Evolutionary conservation across 2,113 vertebrate species (phyloP).

Genomic region (Neogobius melanostomus): DNA sequence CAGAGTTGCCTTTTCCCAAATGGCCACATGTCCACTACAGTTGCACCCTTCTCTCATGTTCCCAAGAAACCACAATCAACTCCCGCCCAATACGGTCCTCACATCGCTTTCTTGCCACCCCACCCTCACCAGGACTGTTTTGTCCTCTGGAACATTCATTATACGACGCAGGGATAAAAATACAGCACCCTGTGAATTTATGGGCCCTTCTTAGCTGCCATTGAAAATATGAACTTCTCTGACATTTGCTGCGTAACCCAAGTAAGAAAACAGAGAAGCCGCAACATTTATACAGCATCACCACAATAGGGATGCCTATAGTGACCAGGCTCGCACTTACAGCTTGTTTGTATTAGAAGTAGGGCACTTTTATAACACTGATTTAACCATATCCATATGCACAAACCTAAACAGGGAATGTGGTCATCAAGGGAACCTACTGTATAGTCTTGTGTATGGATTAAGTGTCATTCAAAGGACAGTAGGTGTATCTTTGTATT

Average conservation of each 20-base stretch:
- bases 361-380: conserved; percentile 36
- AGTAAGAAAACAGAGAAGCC: conserved; percentile 78
- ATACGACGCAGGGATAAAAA: conserved; percentile 76
- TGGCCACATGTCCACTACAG: conserved; percentile 54
- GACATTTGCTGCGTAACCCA: conserved; percentile 71
- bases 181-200: conserved; percentile 75
- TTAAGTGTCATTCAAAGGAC: conserved; percentile 47
- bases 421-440: conserved; percentile 8
- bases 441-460: conserved; percentile 54
- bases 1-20: conserved; percentile 54
- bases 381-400: conserved; percentile 45
- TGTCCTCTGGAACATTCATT: conserved; percentile 78
- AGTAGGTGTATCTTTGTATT: conserved; percentile 46
- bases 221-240: conserved; percentile 78
- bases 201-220: conserved; percentile 67
- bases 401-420: conserved; percentile 4
- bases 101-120: conserved; percentile 53
- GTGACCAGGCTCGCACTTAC: conserved; percentile 48
- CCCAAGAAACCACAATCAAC: conserved; percentile 62
- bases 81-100: conserved; percentile 47
- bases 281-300: conserved; percentile 71
- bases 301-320: conserved; percentile 71
- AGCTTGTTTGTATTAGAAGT: conserved; percentile 59
- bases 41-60: conserved; percentile 63
- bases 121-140: conserved; percentile 53